Percentiles rank a stretch among this genome's conserved stretches.
phyloP scores from a whole-genome alignment of 2,797 vertebrate species.

The Apodemus agrarius region DNA sequence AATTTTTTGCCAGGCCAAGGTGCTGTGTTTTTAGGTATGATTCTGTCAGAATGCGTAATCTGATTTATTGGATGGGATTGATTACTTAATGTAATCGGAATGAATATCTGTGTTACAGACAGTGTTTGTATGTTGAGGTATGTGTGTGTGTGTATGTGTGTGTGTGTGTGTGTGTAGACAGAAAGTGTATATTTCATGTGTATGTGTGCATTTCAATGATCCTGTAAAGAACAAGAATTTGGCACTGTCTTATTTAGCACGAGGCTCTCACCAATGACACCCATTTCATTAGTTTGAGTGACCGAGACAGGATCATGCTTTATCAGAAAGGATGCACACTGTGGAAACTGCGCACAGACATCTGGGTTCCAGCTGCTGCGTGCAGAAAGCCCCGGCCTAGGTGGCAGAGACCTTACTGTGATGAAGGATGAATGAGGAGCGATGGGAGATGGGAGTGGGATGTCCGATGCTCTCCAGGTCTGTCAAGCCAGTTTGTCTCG shows the following conservation, averaged over 20 bases:
- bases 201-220: background rate
- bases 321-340: slow-evolving; percentile 43
- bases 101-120: background rate
- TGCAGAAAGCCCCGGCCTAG: background rate
- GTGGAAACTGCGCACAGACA: background rate
- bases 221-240: background rate
- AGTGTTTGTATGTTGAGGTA: background rate
- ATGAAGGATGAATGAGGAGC: background rate
- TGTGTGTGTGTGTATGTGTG: background rate
- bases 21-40: slow-evolving; percentile 17
- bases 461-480: background rate
- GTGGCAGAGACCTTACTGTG: slow-evolving; percentile 7
- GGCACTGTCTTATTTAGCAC: slow-evolving; percentile 1
- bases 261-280: slow-evolving; percentile 32
- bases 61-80: slow-evolving; percentile 8
- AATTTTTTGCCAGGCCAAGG: background rate
- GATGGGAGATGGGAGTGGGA: background rate
- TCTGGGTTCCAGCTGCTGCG: background rate
- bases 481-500: background rate
- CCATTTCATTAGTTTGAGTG: slow-evolving; percentile 5
- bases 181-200: background rate
- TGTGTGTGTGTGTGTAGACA: no score
- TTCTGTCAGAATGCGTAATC: background rate
- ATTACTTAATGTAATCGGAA: background rate
- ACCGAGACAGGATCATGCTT: background rate